A percentile compares a stretch with the other conserved stretches of the same genome.
These are phyloP conservation scores for Palythoa caribaeorum DNA, from an alignment of 92 coral and sea anemone genomes.

Conservation along the genomic window DNA sequence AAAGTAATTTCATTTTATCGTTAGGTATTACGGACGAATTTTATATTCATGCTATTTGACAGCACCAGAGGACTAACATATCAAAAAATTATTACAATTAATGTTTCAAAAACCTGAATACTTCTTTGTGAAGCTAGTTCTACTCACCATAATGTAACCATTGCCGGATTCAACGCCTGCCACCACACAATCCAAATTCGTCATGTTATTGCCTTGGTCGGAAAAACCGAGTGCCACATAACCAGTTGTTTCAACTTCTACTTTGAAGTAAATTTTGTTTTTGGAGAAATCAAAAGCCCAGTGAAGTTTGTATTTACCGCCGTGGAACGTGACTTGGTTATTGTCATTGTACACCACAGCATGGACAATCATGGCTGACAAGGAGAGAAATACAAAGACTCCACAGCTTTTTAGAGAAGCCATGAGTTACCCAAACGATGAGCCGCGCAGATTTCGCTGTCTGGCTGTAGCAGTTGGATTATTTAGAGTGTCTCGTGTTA, in stretches of 20 bases:
- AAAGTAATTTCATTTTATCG: too few species aligned
- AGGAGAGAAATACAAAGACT: background rate
- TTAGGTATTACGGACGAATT: too few species aligned
- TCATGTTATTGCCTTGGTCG: background rate
- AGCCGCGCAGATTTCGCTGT: too few species aligned
- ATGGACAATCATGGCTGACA: background rate
- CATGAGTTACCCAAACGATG: background rate
- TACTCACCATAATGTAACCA: background rate
- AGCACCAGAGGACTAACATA: too few species aligned
- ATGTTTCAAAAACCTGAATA: too few species aligned
- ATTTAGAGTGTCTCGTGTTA: too few species aligned
- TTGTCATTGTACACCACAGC: background rate
- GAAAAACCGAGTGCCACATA: background rate
- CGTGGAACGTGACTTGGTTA: background rate
- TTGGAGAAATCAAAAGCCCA: background rate
- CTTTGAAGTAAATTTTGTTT: background rate
- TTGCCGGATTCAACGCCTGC: background rate
- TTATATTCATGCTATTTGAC: too few species aligned
- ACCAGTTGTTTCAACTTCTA: background rate
- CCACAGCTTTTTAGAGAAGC: background rate
- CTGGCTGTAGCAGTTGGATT: too few species aligned
- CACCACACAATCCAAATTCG: background rate
- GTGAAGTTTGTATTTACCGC: background rate
- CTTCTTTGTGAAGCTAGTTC: too few species aligned
- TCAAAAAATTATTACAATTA: too few species aligned